phyloP scores from a whole-genome alignment of 2,113 vertebrate genomes.

The Trogon surrucura region DNA sequence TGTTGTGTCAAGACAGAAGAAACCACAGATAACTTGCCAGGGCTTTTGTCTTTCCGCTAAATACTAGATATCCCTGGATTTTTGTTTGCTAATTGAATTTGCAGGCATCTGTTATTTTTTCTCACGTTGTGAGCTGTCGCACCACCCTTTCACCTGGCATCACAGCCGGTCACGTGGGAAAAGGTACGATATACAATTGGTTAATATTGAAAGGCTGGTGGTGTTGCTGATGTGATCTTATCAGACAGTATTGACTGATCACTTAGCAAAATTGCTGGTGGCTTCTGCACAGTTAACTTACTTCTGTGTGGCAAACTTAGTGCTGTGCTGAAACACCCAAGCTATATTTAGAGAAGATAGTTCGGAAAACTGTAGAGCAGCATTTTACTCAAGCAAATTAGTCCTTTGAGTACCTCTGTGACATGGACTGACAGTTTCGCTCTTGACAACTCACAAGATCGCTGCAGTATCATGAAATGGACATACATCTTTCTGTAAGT shows the following conservation, averaged over 20 bases:
- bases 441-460: neutral
- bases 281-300: neutral
- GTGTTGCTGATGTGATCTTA: constrained; percentile 66
- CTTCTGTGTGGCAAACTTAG: neutral
- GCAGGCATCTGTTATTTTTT: neutral
- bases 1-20: neutral
- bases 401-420: neutral
- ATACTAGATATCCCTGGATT: neutral
- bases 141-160: neutral
- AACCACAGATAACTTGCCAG: neutral
- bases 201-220: constrained; percentile 42
- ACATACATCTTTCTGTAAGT: neutral
- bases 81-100: constrained; percentile 6
- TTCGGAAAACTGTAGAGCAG: neutral
- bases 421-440: neutral
- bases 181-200: constrained; percentile 54
- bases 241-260: constrained; percentile 59
- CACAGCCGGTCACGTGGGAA: neutral
- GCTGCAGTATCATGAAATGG: neutral
- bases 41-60: neutral
- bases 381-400: neutral
- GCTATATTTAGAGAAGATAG: neutral
- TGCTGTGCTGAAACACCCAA: neutral
- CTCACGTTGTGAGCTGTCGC: neutral
- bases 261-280: constrained; percentile 46